A percentile compares a stretch with the other conserved stretches of the same genome.
Conservation (phyloP, 2,113 vertebrate genomes). For the Nematolebias whitei region DNA sequence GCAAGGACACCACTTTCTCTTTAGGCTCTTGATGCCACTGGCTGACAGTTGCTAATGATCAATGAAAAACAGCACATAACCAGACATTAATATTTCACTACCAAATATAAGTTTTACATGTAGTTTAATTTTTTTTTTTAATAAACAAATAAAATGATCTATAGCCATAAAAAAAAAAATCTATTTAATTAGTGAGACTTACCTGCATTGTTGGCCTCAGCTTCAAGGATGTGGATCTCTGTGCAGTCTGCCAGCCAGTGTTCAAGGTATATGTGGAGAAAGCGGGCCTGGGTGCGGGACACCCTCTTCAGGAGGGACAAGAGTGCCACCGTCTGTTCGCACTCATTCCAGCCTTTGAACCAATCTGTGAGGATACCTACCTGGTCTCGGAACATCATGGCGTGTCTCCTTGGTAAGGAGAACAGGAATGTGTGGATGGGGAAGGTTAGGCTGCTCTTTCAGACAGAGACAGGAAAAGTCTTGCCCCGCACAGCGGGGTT, state of each 20-base stretch:
- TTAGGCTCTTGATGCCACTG: constrained; percentile 94
- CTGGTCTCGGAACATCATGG: constrained; percentile 99
- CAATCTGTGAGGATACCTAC: constrained; percentile 94
- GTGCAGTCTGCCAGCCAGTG: constrained; percentile 94
- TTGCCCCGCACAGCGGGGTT: constrained; percentile 72
- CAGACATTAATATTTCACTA: background rate
- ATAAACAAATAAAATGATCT: background rate
- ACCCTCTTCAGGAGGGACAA: constrained; percentile 92
- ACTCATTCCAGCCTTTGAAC: constrained; percentile 98
- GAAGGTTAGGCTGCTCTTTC: constrained; percentile 53
- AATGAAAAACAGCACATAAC: constrained; percentile 13
- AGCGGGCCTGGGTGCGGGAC: constrained; percentile 93
- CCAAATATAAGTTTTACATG: background rate
- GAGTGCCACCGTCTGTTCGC: constrained; percentile 95
- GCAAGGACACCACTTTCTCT: constrained; percentile 90
- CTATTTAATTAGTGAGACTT: constrained; percentile 14
- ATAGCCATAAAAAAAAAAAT: constrained; percentile 7
- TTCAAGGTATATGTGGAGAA: constrained; percentile 96
- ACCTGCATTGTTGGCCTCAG: constrained; percentile 96
- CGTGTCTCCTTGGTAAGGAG: constrained; percentile 74
- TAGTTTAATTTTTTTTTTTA: background rate
- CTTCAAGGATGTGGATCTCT: constrained; percentile 93
- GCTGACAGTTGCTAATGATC: constrained; percentile 85
- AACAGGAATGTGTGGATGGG: constrained; percentile 50
- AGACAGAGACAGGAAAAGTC: constrained; percentile 57